A percentile compares a stretch with the other conserved stretches of the same genome.
These are phyloP conservation scores for Cricetomys ansorgei DNA, from an alignment of 2,113 vertebrate genomes.

Conservation along the genomic window DNA sequence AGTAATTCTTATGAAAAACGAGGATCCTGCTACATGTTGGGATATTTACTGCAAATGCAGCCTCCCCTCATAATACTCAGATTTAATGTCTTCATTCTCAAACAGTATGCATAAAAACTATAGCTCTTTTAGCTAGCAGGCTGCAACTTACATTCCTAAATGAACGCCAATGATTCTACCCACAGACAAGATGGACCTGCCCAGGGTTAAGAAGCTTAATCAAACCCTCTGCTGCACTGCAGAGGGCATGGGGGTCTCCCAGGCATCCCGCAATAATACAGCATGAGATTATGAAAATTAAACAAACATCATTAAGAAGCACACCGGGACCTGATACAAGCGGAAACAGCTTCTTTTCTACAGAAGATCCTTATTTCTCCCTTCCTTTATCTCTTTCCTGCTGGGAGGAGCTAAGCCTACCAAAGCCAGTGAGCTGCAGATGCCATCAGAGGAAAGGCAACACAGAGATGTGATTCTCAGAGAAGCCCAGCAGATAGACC, in stretches of 20 bases:
- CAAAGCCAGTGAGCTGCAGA: constrained; percentile 88
- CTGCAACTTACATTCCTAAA: neutral
- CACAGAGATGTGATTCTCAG: constrained; percentile 74
- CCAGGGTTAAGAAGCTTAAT: neutral
- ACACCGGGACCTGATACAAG: neutral
- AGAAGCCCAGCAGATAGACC: constrained; percentile 73
- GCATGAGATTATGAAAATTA: constrained; percentile 15
- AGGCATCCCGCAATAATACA: neutral
- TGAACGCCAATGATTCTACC: neutral
- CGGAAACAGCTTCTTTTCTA: constrained; percentile 69
- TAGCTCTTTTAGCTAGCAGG: neutral
- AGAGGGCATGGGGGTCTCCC: neutral
- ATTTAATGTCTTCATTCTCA: constrained; percentile 16
- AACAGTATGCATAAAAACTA: neutral
- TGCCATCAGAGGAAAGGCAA: constrained; percentile 87
- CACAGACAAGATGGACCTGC: neutral
- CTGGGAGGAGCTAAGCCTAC: constrained; percentile 91
- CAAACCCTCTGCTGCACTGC: neutral
- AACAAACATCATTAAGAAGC: constrained; percentile 64
- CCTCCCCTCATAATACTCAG: neutral
- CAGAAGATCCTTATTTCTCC: constrained; percentile 72
- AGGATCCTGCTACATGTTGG: neutral
- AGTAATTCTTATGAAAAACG: neutral
- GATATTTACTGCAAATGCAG: neutral
- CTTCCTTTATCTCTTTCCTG: constrained; percentile 87